phyloP scores from a whole-genome alignment of 2,888 invertebrate genomes.

The Drosophila austrosaltans region DNA sequence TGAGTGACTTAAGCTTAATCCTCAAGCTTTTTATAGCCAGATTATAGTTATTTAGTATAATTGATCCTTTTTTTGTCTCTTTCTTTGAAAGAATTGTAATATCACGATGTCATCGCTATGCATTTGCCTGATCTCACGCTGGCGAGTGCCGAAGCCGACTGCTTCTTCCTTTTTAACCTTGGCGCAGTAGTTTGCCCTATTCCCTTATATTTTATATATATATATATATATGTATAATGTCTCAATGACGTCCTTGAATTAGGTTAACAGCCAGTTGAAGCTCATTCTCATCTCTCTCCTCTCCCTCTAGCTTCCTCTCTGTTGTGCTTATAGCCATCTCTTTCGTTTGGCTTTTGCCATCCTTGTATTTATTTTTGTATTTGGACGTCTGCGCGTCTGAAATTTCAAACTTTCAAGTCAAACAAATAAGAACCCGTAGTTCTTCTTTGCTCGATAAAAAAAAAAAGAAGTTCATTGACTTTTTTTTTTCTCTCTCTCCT shows the following conservation, averaged over 20 bases:
- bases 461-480: constrained; percentile 69
- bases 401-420: constrained; percentile 73
- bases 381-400: constrained; percentile 72
- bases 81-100: no score
- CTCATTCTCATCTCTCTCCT: constrained; percentile 38
- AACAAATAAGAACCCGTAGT: constrained; percentile 15
- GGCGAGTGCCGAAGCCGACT: constrained; percentile 22
- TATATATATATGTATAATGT: constrained; percentile 63
- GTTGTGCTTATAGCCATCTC: background rate
- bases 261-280: constrained; percentile 77
- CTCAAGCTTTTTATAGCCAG: no score
- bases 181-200: constrained; percentile 82
- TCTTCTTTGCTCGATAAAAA: constrained; percentile 31
- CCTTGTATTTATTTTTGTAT: constrained; percentile 58
- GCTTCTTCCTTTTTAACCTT: constrained; percentile 64
- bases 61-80: no score
- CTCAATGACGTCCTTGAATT: constrained; percentile 82
- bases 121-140: background rate
- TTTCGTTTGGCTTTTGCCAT: constrained; percentile 40
- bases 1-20: no score
- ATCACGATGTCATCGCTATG: background rate
- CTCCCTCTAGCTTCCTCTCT: constrained; percentile 2
- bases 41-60: no score
- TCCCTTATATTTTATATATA: constrained; percentile 74
- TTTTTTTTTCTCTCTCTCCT: constrained; percentile 20